Base-by-base conservation (phyloP, 2,888 invertebrate species). In the Drosophila basisetae region DNA sequence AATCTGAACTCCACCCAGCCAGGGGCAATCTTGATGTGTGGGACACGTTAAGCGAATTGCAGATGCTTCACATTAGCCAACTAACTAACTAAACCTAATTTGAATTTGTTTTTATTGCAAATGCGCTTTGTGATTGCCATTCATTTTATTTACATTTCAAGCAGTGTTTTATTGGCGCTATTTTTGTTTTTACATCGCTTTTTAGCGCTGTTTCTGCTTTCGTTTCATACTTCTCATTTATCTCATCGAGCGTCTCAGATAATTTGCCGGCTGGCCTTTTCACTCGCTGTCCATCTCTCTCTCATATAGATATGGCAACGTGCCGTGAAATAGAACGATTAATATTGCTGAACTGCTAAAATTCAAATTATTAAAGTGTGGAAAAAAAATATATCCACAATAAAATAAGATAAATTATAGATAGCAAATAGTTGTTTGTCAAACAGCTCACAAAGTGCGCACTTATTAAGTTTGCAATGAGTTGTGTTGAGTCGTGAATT, bases 131-230 rank as follows among this genome's bases (percentile, higher is more conserved):
- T 52, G 33, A 7, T 50, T 39, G 54, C 53, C 50, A 61, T 83
- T 67, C 71, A 71, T 77, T 71, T 53, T n/a, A 69, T 68, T 64
- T 80, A 39, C 56, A 76, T 67, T 73, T 75, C 72, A 67, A 76
- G 67, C 72, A 30, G 13, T 31, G 33, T 59, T 71, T 75, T 70
- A 67, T 80, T 80, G 37, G 49, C 71, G 69, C 41, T 82, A 79
- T 89, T 91, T 86, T 86, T 86, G 86, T 86, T 86, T 86, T 86
- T 91, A 86, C 70, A 78, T 72, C 68, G 49, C 59, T 82, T 91
- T 86, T 86, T 88, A 91, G 66, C 88, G 66, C 28, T 52, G 55
- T 52, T 73, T 88, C 73, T 64, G 71, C 75, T 91, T 85, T 71
- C 25, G 52, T 67, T 58, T 39, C 31, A 31, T 55, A 49, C 54